phyloP scores from a whole-genome alignment of 2,113 vertebrate genomes.

The Thermophis baileyi region DNA sequence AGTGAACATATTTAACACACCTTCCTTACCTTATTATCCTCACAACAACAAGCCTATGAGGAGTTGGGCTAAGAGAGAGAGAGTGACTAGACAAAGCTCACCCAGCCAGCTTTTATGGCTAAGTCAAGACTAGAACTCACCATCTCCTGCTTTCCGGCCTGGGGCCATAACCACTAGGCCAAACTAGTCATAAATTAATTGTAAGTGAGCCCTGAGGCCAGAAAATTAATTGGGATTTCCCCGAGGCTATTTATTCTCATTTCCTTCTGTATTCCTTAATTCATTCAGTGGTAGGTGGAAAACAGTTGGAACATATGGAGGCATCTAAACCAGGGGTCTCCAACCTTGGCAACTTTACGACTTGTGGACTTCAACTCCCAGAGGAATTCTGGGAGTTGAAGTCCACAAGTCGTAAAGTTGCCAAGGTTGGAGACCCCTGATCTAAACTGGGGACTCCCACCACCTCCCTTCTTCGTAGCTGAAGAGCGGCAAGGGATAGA shows the following conservation, averaged over 20 bases:
- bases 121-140: neutral
- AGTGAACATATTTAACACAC: neutral
- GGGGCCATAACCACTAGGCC: neutral
- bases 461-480: neutral
- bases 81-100: neutral
- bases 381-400: too few species aligned
- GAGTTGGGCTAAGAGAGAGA: neutral
- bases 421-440: too few species aligned
- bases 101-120: neutral
- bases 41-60: neutral
- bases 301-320: neutral
- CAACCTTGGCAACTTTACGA: too few species aligned
- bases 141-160: neutral
- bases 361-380: too few species aligned
- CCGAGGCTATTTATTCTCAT: neutral
- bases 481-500: neutral
- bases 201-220: neutral
- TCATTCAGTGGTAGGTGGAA: neutral
- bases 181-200: neutral
- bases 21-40: neutral
- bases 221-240: neutral
- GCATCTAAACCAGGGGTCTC: neutral
- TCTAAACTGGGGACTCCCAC: neutral
- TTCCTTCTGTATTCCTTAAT: neutral
- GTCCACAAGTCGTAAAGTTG: too few species aligned